These are phyloP conservation scores for Lates japonicus DNA, from an alignment of 2,797 vertebrate species.

Conservation along the genomic window DNA sequence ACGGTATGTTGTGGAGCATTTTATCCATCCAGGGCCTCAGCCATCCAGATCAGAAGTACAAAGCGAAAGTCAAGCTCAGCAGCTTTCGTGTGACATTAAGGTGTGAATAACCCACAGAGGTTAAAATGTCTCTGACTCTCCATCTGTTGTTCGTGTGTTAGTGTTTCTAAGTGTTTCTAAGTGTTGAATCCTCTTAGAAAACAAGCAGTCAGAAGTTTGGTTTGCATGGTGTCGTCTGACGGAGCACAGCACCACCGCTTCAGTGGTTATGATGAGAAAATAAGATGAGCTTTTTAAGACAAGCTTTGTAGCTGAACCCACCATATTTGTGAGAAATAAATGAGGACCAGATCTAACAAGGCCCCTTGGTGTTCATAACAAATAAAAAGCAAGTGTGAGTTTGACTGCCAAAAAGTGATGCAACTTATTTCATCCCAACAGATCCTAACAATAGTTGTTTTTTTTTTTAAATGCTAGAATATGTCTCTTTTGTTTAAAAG, in stretches of 20 bases:
- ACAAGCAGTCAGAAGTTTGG: background rate
- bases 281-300: background rate
- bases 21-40: background rate
- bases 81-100: conserved; percentile 19
- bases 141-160: conserved; percentile 4
- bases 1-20: background rate
- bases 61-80: conserved; percentile 25
- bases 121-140: conserved; percentile 22
- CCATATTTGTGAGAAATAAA: conserved; percentile 28
- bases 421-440: background rate
- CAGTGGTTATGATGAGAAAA: background rate
- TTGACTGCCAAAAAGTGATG: background rate
- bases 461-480: background rate
- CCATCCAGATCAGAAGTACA: background rate
- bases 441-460: background rate
- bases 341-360: conserved; percentile 14
- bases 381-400: background rate
- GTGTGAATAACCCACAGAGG: conserved; percentile 37
- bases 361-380: conserved; percentile 1
- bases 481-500: background rate
- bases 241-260: background rate
- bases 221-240: background rate
- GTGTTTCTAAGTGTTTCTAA: no score
- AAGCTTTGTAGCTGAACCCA: background rate
- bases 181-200: no score